Evolutionary conservation across 2,888 invertebrate species (phyloP), one percentile per base, ranked within the genome.

Genomic region (Malthinus seriepunctatus): DNA sequence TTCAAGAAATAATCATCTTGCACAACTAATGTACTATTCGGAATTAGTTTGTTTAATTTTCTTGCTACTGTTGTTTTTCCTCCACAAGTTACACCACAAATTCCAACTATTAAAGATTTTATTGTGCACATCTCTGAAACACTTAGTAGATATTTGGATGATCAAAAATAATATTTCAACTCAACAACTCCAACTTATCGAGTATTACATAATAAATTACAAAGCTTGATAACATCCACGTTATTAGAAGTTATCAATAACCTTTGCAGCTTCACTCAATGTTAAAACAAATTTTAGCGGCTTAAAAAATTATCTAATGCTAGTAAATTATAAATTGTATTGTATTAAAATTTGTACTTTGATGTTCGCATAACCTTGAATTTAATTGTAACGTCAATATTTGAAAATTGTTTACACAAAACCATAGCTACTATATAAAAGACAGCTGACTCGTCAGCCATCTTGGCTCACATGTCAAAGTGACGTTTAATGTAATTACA

Each of bases 31-130:
- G 74, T 66, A 23, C 80, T 77, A 51, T 75, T 71, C 0, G 81
- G 75, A 1, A 75, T 31, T 64, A 71, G 0, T 78, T 71, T 4
- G 75, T 78, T 57, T 11, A 93, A 72, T 55, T 79, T 79, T 51
- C 81, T 81, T 0, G 90, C 84, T 34, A 92, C 73, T 0, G 90
- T 88, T 0, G 91, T 90, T 79, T 94, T 94, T 0, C 94, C 94
- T 12, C 91, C 89, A 70, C 91, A 91, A 0, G 93, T 93, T 1
- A 89, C 89, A 1, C 94, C 91, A 35, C 89, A 87, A 63, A 93
- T 83, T 6, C 91, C 92, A 57, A 89, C 78, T 50, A 88, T 66
- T 62, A 76, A 65, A 60, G 61, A 64, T 11, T 59, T 62, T 48
- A 51, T 37, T n/a, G 33, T 15, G n/a, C 32, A 45, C 39, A 42